Conservation (phyloP, 2,888 invertebrate species). For the Limnephilus rhombicus region DNA sequence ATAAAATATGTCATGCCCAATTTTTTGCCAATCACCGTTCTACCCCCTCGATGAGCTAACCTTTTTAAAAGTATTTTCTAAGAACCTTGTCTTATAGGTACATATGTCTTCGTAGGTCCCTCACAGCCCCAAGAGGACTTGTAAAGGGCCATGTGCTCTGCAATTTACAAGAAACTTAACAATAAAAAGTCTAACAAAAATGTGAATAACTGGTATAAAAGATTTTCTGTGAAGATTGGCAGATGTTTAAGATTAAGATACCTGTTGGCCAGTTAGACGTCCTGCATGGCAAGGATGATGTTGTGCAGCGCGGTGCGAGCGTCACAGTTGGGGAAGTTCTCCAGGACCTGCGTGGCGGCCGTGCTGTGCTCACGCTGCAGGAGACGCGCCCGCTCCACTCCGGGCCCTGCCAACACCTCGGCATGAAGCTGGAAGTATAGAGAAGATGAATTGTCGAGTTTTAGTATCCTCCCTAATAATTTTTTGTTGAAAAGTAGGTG, state of each 20-base stretch:
- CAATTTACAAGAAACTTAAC: neutral
- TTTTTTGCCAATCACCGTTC: too few relatives aligned
- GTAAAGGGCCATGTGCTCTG: neutral
- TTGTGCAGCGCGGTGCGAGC: conserved; percentile 91
- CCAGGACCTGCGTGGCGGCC: conserved; percentile 85
- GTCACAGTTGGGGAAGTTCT: conserved; percentile 87
- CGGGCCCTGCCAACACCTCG: conserved; percentile 83
- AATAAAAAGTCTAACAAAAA: neutral
- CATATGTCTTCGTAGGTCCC: neutral
- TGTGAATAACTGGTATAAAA: neutral
- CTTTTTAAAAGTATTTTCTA: too few relatives aligned
- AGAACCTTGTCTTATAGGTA: neutral
- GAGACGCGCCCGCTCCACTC: conserved; percentile 84
- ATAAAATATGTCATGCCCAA: too few relatives aligned
- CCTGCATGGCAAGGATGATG: conserved; percentile 92
- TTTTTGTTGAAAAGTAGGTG: too few relatives aligned
- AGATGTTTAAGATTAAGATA: neutral
- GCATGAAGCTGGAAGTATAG: conserved; percentile 74
- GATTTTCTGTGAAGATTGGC: neutral
- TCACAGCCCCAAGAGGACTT: neutral
- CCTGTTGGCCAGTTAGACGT: conserved; percentile 68
- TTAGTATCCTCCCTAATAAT: neutral
- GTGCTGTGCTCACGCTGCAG: conserved; percentile 87
- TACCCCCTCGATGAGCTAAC: too few relatives aligned
- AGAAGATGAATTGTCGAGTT: neutral